These are phyloP conservation scores for Centropus unirufus DNA, from an alignment of 2,113 vertebrate genomes.

Conservation along the genomic window DNA sequence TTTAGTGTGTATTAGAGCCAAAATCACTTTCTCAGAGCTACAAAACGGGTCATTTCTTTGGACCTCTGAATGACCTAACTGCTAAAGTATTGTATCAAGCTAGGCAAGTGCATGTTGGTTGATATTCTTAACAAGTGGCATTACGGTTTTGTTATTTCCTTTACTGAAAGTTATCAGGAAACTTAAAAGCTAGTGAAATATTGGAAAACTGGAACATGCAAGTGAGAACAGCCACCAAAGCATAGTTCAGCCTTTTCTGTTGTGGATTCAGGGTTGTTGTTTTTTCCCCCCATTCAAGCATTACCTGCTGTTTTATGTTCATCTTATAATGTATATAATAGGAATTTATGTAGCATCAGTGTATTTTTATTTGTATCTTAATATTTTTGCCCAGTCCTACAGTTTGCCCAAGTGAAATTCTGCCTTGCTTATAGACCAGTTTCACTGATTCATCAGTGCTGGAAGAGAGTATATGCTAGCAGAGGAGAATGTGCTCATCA, in stretches of 20 bases:
- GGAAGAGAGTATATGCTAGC: neutral
- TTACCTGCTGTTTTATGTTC: neutral
- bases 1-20: neutral
- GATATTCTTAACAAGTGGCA: neutral
- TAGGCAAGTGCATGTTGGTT: neutral
- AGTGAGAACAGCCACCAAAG: neutral
- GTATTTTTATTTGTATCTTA: neutral
- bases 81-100: neutral
- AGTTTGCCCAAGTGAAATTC: neutral
- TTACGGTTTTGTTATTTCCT: neutral
- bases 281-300: neutral
- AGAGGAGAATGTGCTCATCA: neutral
- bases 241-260: neutral
- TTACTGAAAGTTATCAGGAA: neutral
- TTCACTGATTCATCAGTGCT: neutral
- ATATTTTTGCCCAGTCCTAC: neutral
- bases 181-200: neutral
- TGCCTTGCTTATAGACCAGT: neutral
- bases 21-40: neutral
- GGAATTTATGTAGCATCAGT: neutral
- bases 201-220: neutral
- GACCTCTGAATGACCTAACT: neutral
- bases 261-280: neutral
- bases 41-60: neutral
- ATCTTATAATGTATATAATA: neutral